These are phyloP conservation scores for Chamaetylas fuelleborni DNA, from an alignment of 2,113 vertebrate genomes.

Conservation along the genomic window DNA sequence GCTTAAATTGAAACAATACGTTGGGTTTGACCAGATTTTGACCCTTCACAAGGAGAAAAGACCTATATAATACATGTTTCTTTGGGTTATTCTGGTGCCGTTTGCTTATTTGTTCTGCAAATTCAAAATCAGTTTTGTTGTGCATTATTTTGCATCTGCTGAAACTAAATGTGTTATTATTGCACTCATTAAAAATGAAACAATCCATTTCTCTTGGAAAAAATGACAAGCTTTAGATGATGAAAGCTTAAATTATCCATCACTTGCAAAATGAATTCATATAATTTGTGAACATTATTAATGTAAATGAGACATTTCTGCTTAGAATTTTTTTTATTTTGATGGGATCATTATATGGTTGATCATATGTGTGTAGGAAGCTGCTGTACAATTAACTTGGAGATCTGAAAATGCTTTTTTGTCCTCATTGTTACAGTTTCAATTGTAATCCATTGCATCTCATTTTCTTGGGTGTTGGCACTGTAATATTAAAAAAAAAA, in stretches of 20 bases:
- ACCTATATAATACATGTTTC: slow-evolving; percentile 79
- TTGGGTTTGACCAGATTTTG: slow-evolving; percentile 80
- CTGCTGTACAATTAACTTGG: slow-evolving; percentile 93
- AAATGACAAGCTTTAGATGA: slow-evolving; percentile 92
- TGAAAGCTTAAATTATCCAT: slow-evolving; percentile 96
- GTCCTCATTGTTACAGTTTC: slow-evolving; percentile 84
- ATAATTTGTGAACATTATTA: slow-evolving; percentile 90
- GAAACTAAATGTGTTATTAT: slow-evolving; percentile 90
- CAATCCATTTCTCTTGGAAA: slow-evolving; percentile 91
- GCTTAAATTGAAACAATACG: slow-evolving; percentile 82
- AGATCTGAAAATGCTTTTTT: slow-evolving; percentile 88
- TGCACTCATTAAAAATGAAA: slow-evolving; percentile 95
- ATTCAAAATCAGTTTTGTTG: slow-evolving; percentile 87
- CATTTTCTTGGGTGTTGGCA: slow-evolving; percentile 87
- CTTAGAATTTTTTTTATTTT: slow-evolving; percentile 85
- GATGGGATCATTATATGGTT: slow-evolving; percentile 91
- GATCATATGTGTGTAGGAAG: slow-evolving; percentile 89
- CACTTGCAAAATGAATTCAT: slow-evolving; percentile 89
- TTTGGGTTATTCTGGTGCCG: slow-evolving; percentile 77
- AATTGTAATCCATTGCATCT: slow-evolving; percentile 90
- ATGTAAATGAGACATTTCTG: slow-evolving; percentile 90
- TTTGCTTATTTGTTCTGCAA: slow-evolving; percentile 84
- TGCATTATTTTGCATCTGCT: slow-evolving; percentile 88
- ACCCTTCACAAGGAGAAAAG: slow-evolving; percentile 75
- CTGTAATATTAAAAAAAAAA: slow-evolving; percentile 82